These are phyloP conservation scores for Ia io DNA, from an alignment of 2,113 vertebrate genomes.

Conservation along the genomic window DNA sequence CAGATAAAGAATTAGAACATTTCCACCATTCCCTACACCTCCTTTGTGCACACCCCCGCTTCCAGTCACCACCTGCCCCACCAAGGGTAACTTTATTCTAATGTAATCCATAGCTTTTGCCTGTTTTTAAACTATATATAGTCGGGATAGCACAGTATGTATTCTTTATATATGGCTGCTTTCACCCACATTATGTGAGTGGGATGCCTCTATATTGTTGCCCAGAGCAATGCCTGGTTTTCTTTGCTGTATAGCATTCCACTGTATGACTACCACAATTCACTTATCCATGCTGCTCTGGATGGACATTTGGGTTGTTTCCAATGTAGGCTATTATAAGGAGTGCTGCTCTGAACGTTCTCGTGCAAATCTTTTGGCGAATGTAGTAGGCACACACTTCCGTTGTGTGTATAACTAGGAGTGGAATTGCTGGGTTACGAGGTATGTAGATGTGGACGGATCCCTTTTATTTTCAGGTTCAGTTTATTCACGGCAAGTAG, in stretches of 20 bases:
- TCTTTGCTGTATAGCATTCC: neutral
- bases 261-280: neutral
- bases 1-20: neutral
- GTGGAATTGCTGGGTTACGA: neutral
- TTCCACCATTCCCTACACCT: neutral
- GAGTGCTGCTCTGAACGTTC: neutral
- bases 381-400: rapidly evolving
- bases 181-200: neutral
- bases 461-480: neutral
- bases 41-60: neutral
- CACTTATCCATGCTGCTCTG: neutral
- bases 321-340: neutral
- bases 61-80: neutral
- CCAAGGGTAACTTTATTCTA: neutral
- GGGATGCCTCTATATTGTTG: neutral
- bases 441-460: neutral
- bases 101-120: neutral
- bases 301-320: neutral
- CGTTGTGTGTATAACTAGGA: neutral
- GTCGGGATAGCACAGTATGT: neutral
- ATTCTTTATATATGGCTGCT: neutral
- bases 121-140: neutral
- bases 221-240: neutral
- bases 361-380: neutral
- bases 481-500: neutral